Conservation (phyloP, 2,888 invertebrate genomes). For the Platyscelio sp. region DNA sequence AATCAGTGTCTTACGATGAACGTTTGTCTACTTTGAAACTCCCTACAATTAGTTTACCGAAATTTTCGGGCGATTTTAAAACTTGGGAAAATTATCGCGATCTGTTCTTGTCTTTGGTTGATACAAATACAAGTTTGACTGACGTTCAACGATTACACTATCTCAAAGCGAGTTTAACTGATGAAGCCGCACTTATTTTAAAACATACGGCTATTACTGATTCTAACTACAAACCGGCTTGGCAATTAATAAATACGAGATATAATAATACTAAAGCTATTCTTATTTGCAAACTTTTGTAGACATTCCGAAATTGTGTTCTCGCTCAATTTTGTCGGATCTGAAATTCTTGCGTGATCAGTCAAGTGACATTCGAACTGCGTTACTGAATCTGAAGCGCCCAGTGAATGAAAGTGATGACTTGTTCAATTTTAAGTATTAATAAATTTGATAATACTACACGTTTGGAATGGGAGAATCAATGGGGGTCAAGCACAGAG, state of each 20-base stretch:
- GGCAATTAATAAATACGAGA: background rate
- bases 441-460: background rate
- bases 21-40: background rate
- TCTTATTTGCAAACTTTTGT: background rate
- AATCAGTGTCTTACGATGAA: background rate
- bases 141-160: constrained; percentile 1
- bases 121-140: background rate
- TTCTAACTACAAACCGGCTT: background rate
- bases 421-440: background rate
- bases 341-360: background rate
- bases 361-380: background rate
- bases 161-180: background rate
- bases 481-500: background rate
- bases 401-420: background rate
- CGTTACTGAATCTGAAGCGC: constrained; percentile 4
- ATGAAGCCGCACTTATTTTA: background rate
- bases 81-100: constrained; percentile 2
- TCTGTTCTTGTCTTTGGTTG: background rate
- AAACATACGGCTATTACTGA: background rate
- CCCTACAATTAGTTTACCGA: background rate
- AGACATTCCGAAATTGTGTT: background rate
- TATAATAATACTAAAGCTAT: background rate
- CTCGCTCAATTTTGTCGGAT: background rate
- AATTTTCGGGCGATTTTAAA: background rate
- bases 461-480: background rate